Evolutionary conservation across 2,113 vertebrate genomes (phyloP).

Genomic region (Equus przewalskii): DNA sequence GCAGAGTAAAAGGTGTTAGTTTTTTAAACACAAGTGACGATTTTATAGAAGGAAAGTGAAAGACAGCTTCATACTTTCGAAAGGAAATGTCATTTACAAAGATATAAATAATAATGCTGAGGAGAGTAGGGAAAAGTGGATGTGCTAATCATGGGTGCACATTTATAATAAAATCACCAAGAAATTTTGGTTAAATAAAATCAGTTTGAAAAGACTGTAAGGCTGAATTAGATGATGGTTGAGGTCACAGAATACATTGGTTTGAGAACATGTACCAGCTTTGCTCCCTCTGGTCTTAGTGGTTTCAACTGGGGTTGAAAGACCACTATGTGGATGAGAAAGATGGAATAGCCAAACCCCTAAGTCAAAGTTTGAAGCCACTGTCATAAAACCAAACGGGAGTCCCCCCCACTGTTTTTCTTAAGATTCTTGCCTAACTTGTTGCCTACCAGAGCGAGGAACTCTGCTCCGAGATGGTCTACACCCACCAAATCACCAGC

Average conservation of each 20-base stretch:
- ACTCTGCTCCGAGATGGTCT: neutral
- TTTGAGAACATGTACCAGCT: neutral
- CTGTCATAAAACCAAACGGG: neutral
- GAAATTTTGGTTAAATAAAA: slow-evolving; percentile 39
- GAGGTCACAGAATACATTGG: neutral
- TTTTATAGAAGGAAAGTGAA: slow-evolving; percentile 55
- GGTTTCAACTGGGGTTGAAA: neutral
- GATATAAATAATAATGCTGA: slow-evolving; percentile 43
- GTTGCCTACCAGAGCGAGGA: neutral
- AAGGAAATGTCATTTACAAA: slow-evolving; percentile 69
- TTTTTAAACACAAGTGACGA: slow-evolving; percentile 35
- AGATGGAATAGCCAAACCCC: neutral
- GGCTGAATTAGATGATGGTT: neutral
- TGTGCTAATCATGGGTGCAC: neutral
- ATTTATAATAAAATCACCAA: slow-evolving; percentile 37
- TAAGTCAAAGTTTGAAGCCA: neutral
- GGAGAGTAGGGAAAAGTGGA: neutral
- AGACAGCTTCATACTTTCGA: slow-evolving; percentile 50
- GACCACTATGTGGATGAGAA: neutral
- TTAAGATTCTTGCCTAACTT: neutral
- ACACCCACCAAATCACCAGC: neutral
- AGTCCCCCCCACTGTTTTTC: neutral
- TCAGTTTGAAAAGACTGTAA: neutral
- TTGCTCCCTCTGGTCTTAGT: neutral
- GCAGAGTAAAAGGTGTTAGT: slow-evolving; percentile 40